Conservation (phyloP, 2,888 invertebrate genomes). For the Calameuta pallipes region DNA sequence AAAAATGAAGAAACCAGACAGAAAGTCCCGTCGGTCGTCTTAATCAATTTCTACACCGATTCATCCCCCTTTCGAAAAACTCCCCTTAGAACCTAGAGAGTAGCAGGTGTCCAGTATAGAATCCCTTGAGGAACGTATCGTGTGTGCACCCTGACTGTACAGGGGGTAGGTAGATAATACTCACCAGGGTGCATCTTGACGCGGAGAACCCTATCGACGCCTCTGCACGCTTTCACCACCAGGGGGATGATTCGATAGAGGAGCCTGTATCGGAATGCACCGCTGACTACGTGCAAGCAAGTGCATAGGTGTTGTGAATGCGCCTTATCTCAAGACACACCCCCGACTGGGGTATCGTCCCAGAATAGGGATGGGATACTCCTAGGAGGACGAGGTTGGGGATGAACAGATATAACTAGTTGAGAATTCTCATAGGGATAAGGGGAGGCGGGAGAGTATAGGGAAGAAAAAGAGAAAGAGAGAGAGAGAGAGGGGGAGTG, state of each 20-base stretch:
- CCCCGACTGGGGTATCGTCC: constrained; percentile 22
- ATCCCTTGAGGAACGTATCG: neutral
- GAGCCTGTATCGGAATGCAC: too few relatives aligned
- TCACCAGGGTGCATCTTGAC: neutral
- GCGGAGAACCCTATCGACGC: neutral
- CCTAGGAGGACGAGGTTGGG: neutral
- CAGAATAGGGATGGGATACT: neutral
- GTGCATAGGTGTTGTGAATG: constrained; percentile 32
- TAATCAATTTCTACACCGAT: neutral
- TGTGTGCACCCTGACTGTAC: neutral
- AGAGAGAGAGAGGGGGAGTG: constrained; percentile 13
- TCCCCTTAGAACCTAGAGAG: neutral
- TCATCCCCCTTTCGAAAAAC: neutral
- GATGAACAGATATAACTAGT: neutral
- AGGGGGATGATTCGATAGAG: too few relatives aligned
- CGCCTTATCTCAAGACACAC: constrained; percentile 44
- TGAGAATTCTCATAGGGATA: constrained; percentile 21
- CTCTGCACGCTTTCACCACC: neutral
- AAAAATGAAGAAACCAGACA: neutral
- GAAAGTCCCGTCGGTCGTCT: neutral
- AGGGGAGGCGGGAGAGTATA: constrained; percentile 27
- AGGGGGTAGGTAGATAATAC: neutral
- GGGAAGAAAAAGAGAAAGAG: constrained; percentile 15
- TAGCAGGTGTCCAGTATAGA: neutral
- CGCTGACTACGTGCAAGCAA: constrained; percentile 5